These are phyloP conservation scores for Eptesicus fuscus DNA, from an alignment of 2,113 vertebrate species.

Conservation along the genomic window DNA sequence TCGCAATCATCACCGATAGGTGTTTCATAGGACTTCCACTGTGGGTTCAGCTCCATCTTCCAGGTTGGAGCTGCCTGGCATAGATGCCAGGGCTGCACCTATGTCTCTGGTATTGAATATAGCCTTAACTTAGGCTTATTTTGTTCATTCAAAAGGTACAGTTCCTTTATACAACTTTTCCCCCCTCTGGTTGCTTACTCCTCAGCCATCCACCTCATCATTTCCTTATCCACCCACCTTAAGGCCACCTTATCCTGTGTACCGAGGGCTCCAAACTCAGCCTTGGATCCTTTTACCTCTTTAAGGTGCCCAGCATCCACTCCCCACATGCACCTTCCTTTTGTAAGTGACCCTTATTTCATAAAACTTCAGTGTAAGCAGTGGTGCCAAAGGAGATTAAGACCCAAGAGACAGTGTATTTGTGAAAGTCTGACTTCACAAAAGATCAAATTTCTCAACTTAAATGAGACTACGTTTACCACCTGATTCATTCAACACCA, in stretches of 20 bases:
- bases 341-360: neutral
- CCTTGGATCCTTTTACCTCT: neutral
- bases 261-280: neutral
- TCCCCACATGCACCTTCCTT: neutral
- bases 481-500: slow-evolving; percentile 52
- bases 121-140: neutral
- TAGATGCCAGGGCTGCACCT: neutral
- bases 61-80: too few species aligned
- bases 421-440: neutral
- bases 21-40: neutral
- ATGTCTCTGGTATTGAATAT: neutral
- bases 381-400: neutral
- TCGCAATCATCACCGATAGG: neutral
- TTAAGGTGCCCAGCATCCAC: neutral
- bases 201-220: neutral
- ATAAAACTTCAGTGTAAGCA: neutral
- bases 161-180: neutral
- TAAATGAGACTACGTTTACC: slow-evolving; percentile 23
- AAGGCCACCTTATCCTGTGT: neutral
- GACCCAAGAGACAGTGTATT: neutral
- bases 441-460: slow-evolving; percentile 26
- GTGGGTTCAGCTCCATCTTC: neutral
- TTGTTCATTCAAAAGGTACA: neutral
- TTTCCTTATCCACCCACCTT: neutral
- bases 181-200: neutral